Evolutionary conservation across 1,140 invertebrate species (phyloP), one percentile per base, ranked within the genome.

Genomic region (Apis dorsata): DNA sequence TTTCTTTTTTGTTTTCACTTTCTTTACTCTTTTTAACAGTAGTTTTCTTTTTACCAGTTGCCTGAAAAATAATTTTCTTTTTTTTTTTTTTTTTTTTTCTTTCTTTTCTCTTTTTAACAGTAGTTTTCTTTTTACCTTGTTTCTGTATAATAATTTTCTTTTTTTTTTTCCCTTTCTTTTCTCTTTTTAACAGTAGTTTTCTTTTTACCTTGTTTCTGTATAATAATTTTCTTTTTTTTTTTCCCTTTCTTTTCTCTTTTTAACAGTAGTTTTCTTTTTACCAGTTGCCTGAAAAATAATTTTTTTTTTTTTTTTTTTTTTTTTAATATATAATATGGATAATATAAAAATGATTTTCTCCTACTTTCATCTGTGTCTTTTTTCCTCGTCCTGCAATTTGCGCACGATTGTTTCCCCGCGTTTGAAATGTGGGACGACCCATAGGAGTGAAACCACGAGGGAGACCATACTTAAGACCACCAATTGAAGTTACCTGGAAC

Each of bases 281-380:
- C 90, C 91, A 51, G 92, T 92, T 49, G 91, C 91, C 92, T 94
- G 77, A 62, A 70, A 21, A 63, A 19, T 11, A n/a, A 70, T 13
- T 2, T 51, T 51, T 21, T 75, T n/a, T 11, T 44, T 51, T 15
- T 11, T 5, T 51, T 24, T 69, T 34, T 69, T 44, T 34, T 71
- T n/a, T 19, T 13, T n/a, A 11, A 7, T 9, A 7, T 3, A 10
- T n/a, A 62, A 69, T 3, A 1, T 24, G 19, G 3, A 70, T 49
- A 15, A 44, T 7, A 28, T 17, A 11, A 72, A 44, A 7, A 10
- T n/a, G 10, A 19, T 0, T 21, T 17, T 10, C 13, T 79, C 63
- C 85, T 91, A 94, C 93, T 92, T 94, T 93, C 91, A 94, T 92
- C 71, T 91, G 92, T n/a, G 91, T 93, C 24, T 94, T 94, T 81